These are phyloP conservation scores for Ariopsis seemanni DNA, from an alignment of 2,113 vertebrate species.

Conservation along the genomic window DNA sequence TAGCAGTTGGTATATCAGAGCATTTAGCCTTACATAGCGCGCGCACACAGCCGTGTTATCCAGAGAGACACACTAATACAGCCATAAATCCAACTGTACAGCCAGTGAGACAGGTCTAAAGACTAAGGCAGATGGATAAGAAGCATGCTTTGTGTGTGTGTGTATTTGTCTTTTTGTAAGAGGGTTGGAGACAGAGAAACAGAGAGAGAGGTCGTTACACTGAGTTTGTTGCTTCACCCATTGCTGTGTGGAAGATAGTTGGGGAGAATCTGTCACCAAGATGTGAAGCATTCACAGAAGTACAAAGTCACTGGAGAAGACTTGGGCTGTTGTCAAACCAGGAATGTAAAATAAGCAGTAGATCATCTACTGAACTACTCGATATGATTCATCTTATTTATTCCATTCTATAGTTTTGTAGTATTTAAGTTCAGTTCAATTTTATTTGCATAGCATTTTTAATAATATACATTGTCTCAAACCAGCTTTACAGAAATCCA, in stretches of 20 bases:
- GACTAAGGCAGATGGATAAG: not conserved
- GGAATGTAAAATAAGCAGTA: not conserved
- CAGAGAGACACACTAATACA: constrained; percentile 21
- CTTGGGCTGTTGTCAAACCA: not conserved
- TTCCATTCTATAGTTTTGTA: not conserved
- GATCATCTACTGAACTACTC: too few relatives aligned
- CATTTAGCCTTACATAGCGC: not conserved
- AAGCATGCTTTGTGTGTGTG: not conserved
- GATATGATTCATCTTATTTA: not conserved
- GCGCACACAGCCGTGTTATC: not conserved
- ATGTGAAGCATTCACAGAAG: not conserved
- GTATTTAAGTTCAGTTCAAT: not conserved
- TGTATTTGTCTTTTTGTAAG: constrained; percentile 1
- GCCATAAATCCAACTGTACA: not conserved
- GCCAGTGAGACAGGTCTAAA: not conserved
- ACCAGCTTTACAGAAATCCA: not conserved
- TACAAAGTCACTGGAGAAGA: not conserved
- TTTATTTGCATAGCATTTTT: not conserved
- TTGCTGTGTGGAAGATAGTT: not conserved
- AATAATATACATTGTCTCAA: not conserved
- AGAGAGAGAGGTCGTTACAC: not conserved
- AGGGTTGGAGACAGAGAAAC: not conserved
- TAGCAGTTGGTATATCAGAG: constrained; percentile 10
- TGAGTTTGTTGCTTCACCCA: constrained; percentile 8
- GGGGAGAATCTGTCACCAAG: not conserved